Evolutionary conservation across 2,113 vertebrate genomes (phyloP), one percentile per base, ranked within the genome.

Genomic region (Peromyscus californicus): DNA sequence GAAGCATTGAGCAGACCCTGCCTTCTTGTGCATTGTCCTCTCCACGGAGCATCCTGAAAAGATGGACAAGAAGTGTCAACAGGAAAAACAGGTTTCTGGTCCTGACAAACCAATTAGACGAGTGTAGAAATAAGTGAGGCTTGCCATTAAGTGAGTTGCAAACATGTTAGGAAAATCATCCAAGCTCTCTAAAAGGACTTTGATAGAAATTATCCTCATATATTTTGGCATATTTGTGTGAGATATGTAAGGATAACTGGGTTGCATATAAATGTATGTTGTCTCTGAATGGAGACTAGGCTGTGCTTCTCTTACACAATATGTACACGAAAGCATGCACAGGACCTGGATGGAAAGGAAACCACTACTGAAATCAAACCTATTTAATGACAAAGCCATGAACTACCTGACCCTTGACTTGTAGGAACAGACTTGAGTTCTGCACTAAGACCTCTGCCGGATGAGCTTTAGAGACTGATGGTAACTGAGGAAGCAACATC

Each of bases 51-150:
- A 98, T 98, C 98, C 96, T 97, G 96, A 98, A 98, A 97, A 98
- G 97, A 98, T 97, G 97, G 98, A 98, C 98, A 98, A 93, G 98
- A 98, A 98, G 97, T 98, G 97, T 97, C 98, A 98, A 98, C 95
- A 96, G 98, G 98, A 98, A 98, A 97, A 98, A 97, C 98, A 97
- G 98, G 97, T 98, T 98, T 98, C 98, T 98, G 98, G 96, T 96
- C 89, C 98, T 98, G 98, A 98, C 98, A 98, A 97, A 98, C 98
- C 98, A 98, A 98, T 98, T 98, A 98, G 92, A 98, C 95, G 95
- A 96, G 97, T 17, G 89, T 21, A 97, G 96, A 97, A 96, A 98
- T 98, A 98, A 98, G 97, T 88, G 97, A 98, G 79, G 70, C 90
- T 98, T 98, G 98, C 97, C 57, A 1, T 97, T 98, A 98, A 98